Evolutionary conservation across 2,888 invertebrate species (phyloP).

Genomic region (Drosophila anomalipes): DNA sequence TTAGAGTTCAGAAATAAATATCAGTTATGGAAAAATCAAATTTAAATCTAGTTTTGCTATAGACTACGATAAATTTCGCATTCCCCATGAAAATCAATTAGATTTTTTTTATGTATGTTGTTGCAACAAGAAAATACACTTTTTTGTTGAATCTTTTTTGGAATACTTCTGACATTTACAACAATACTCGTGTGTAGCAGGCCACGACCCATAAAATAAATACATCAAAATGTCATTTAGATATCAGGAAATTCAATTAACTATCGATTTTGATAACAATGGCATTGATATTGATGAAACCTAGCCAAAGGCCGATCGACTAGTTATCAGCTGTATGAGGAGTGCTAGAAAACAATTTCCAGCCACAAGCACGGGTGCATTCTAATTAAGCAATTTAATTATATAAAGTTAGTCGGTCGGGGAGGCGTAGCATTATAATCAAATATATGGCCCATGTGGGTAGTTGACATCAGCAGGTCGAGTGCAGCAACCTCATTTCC

Average conservation of each 20-base stretch:
- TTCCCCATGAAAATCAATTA: not conserved
- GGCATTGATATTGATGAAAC: constrained; percentile 42
- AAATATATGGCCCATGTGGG: constrained; percentile 18
- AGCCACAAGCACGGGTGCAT: constrained; percentile 20
- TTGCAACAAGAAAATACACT: not conserved
- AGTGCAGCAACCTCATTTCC: constrained; percentile 32
- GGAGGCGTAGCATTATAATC: constrained; percentile 10
- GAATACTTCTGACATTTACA: constrained; percentile 12
- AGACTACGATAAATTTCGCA: not conserved
- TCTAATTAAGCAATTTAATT: constrained; percentile 70
- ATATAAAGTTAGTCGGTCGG: constrained; percentile 46
- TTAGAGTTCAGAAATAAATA: not conserved
- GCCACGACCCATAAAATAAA: constrained; percentile 1
- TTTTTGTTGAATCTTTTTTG: not conserved
- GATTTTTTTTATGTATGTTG: not conserved
- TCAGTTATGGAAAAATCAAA: not conserved
- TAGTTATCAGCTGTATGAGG: constrained; percentile 6
- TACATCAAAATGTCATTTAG: constrained; percentile 60
- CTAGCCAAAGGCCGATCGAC: not conserved
- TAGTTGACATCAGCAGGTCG: constrained; percentile 27
- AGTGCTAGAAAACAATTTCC: constrained; percentile 10
- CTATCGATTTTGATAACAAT: constrained; percentile 68
- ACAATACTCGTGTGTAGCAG: not conserved
- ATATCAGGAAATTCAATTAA: constrained; percentile 70
- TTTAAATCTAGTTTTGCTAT: not conserved